Percentiles rank a stretch among this genome's conserved stretches.
These are phyloP conservation scores for Ellobium chinense DNA, from an alignment of 2,888 invertebrate species.

Conservation along the genomic window DNA sequence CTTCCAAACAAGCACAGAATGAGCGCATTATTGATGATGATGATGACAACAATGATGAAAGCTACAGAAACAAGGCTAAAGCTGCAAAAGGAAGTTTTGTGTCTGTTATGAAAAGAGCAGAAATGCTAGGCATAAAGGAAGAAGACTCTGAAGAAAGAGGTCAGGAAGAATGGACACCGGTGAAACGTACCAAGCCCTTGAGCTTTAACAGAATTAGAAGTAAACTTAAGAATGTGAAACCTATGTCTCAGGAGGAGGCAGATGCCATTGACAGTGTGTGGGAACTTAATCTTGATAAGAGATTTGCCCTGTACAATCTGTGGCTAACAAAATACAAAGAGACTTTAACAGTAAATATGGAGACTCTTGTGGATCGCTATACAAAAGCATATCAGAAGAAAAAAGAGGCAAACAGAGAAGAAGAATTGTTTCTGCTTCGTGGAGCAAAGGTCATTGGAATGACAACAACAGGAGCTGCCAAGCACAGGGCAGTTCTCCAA, in stretches of 20 bases:
- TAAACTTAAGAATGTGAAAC: background rate
- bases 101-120: constrained; percentile 7
- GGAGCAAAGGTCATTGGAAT: constrained; percentile 71
- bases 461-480: constrained; percentile 77
- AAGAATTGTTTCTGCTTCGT: constrained; percentile 63
- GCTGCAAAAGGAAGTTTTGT: background rate
- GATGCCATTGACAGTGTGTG: constrained; percentile 59
- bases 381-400: constrained; percentile 48
- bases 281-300: constrained; percentile 28
- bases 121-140: background rate
- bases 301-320: constrained; percentile 52
- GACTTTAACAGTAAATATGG: constrained; percentile 49
- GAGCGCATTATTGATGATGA: constrained; percentile 35
- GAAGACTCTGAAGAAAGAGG: background rate
- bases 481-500: constrained; percentile 65
- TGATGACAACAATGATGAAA: constrained; percentile 32
- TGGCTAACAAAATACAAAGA: constrained; percentile 70
- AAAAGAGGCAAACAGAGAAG: constrained; percentile 55
- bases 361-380: constrained; percentile 53
- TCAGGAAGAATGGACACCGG: background rate
- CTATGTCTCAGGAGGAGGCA: constrained; percentile 60
- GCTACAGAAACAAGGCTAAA: background rate
- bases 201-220: background rate
- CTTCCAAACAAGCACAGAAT: constrained; percentile 29
- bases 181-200: background rate